Evolutionary conservation across 1,140 invertebrate species (phyloP).

Genomic region (Riptortus pedestris): DNA sequence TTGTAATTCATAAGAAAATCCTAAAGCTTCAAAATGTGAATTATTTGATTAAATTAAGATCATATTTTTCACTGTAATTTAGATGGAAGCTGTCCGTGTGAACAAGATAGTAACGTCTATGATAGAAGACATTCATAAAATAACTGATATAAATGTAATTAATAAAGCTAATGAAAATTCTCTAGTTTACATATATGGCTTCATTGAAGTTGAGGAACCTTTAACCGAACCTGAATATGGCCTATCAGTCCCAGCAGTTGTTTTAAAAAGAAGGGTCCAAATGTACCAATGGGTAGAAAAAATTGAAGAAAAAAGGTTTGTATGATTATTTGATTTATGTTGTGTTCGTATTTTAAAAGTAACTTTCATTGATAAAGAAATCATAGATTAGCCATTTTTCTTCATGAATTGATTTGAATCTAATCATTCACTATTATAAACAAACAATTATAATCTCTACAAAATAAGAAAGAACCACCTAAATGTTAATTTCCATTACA

Average conservation of each 20-base stretch:
- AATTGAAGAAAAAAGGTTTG: constrained; percentile 45
- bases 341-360: too few species aligned
- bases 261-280: constrained; percentile 64
- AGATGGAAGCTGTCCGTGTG: constrained; percentile 4
- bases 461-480: too few species aligned
- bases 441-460: too few species aligned
- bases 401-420: too few species aligned
- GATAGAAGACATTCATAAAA: constrained; percentile 17
- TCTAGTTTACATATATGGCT: constrained; percentile 64
- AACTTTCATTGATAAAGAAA: too few species aligned
- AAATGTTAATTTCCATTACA: too few species aligned
- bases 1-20: not conserved
- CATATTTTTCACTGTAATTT: not conserved
- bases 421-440: too few species aligned
- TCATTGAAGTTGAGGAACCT: constrained; percentile 60
- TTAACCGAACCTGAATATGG: constrained; percentile 70
- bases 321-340: too few species aligned
- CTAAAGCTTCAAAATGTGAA: not conserved
- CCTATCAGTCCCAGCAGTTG: constrained; percentile 60
- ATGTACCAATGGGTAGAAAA: constrained; percentile 85
- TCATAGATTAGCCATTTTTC: too few species aligned
- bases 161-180: constrained; percentile 55
- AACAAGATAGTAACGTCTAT: constrained; percentile 17
- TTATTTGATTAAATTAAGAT: not conserved
- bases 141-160: constrained; percentile 15